A percentile compares a stretch with the other conserved stretches of the same genome.
Conservation (phyloP, 2,797 vertebrate genomes). For the Podargus strigoides region DNA sequence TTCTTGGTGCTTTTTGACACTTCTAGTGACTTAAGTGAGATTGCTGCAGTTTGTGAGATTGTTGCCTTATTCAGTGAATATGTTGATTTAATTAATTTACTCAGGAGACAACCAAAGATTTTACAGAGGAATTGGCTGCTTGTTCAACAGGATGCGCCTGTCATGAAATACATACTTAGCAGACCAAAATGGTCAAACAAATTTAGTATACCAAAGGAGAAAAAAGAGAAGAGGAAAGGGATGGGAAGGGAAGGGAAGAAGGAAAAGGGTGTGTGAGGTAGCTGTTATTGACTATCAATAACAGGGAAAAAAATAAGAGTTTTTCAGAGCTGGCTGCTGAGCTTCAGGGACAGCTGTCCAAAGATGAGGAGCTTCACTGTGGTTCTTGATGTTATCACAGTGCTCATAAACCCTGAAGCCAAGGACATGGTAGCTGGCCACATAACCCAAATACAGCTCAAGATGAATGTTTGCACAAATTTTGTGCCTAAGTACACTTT, state of each 20-base stretch:
- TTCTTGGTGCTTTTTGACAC: not conserved
- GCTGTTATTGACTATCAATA: not conserved
- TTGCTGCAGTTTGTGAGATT: not conserved
- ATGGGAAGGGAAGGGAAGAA: accelerated
- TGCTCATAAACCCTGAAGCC: not conserved
- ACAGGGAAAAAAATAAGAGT: not conserved
- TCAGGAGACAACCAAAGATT: not conserved
- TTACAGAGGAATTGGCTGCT: not conserved
- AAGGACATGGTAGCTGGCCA: not conserved
- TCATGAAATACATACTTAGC: not conserved
- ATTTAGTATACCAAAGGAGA: not conserved
- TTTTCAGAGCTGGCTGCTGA: not conserved
- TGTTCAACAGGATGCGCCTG: not conserved
- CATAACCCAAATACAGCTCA: not conserved
- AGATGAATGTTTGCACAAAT: not conserved
- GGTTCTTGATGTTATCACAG: not conserved
- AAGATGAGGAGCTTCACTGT: not conserved
- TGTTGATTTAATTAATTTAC: not conserved
- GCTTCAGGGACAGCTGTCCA: not conserved
- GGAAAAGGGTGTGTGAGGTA: not conserved
- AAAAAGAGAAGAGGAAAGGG: not conserved
- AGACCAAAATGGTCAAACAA: not conserved
- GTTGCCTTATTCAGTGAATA: not conserved
- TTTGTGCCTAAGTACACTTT: not conserved
- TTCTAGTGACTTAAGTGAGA: not conserved